Base-by-base conservation (phyloP, 1,140 invertebrate species). In the Trichonephila clavipes region DNA sequence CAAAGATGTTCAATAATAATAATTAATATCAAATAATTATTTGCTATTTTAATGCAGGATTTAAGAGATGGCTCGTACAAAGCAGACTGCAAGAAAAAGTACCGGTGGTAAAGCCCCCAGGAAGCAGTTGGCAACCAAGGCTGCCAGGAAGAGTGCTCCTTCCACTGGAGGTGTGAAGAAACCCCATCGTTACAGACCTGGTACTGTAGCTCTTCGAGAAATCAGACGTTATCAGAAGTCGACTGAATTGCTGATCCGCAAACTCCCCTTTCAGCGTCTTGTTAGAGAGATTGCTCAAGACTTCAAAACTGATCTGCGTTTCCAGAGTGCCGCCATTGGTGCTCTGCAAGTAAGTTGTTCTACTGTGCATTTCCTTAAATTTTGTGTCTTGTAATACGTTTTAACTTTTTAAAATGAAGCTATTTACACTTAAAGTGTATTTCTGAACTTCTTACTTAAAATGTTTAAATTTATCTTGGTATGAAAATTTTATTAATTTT, bases 231-330 rank as follows among this genome's bases (percentile, higher is more conserved):
- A 98, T 96, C 98, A 98, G 95, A 98, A 98, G 95, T 97, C 97
- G 12, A 98, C 98, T 40, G 98, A 98, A 95, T 96, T 97, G 96
- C 96, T 98, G 87, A 97, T 98, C 96, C 97, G 97, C 95, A 98
- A 98, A 96, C 96, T 97, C 95, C 98, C 98, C 0, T 98, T 98
- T 97, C 98, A 98, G 95, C 97, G 98, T 92, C 96, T 98, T 92
- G 98, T 98, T 51, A 97, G 98, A 96, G 98, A 98, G 97, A 98
- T 98, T 95, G 98, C 98, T 51, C 98, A 98, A 95, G 97, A 98
- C 95, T 97, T 97, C 96, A 97, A 97, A 92, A 97, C 96, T 85
- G 97, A 97, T 95, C 95, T 97, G 62, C 95, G 96, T 93, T 97
- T 97, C 94, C 97, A 97, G 94, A 94, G 94, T 16, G 90, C 95